These are phyloP conservation scores for Muscicapa striata DNA, from an alignment of 2,797 vertebrate species.

Conservation along the genomic window DNA sequence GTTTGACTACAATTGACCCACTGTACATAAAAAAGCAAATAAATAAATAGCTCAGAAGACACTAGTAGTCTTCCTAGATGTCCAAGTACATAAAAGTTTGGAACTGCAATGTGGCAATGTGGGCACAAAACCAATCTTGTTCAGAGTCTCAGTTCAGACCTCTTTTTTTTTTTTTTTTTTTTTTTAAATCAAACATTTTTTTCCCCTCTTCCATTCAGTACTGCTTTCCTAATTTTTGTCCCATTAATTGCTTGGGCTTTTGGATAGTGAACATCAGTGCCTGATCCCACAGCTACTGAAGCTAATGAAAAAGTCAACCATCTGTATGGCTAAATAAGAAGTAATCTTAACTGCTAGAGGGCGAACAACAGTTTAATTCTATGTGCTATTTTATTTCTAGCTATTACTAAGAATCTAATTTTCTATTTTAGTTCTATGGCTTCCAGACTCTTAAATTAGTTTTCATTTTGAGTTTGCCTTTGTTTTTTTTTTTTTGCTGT, in stretches of 20 bases:
- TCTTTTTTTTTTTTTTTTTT: background rate
- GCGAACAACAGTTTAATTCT: background rate
- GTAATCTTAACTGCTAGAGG: background rate
- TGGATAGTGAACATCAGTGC: background rate
- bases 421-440: background rate
- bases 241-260: background rate
- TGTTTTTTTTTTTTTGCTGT: background rate
- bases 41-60: background rate
- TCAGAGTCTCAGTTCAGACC: background rate
- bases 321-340: background rate
- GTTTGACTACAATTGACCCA: background rate
- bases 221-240: background rate
- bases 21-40: background rate
- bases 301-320: background rate
- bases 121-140: background rate
- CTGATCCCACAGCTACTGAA: background rate
- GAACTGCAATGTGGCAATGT: accelerated
- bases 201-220: background rate
- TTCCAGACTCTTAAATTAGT: background rate
- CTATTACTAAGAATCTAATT: background rate
- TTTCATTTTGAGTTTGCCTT: background rate
- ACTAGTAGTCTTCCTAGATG: background rate
- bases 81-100: background rate
- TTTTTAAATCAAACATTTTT: background rate
- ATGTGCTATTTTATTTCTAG: background rate